Evolutionary conservation across 1,140 invertebrate species (phyloP).

Genomic region (Ephestia elutella): DNA sequence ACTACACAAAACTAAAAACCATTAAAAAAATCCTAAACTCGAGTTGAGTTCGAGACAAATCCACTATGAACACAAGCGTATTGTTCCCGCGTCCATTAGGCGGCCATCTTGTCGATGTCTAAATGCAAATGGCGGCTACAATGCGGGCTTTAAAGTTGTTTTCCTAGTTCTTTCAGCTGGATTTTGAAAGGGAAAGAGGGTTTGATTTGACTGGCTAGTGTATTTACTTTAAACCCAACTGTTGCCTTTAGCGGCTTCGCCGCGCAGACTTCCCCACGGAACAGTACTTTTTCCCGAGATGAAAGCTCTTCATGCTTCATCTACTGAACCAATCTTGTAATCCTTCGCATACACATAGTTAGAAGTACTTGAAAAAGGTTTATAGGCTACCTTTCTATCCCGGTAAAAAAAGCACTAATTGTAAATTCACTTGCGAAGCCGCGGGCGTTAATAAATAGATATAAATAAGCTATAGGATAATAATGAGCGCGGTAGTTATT

Average conservation of each 20-base stretch:
- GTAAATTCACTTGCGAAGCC: no score
- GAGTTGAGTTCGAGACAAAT: neutral
- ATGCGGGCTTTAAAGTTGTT: conserved; percentile 3
- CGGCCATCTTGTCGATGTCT: neutral
- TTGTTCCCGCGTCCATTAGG: conserved; percentile 1
- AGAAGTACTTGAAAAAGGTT: no score
- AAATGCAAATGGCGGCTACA: neutral
- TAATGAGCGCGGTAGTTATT: neutral
- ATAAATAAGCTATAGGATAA: neutral
- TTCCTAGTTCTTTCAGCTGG: neutral
- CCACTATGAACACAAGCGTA: neutral
- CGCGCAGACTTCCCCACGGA: no score
- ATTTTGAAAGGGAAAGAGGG: neutral
- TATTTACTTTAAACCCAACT: no score
- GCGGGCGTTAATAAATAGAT: neutral
- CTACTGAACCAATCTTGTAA: no score
- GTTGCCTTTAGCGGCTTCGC: no score
- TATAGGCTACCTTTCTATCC: no score
- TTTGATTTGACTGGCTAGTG: neutral
- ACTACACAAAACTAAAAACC: neutral
- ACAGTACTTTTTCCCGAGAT: no score
- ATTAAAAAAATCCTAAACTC: neutral
- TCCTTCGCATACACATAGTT: no score
- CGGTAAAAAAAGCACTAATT: no score
- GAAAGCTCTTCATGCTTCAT: no score